phyloP scores from a whole-genome alignment of 37 sponge, comb jelly and placozoan species.

The Oopsacas minuta region DNA sequence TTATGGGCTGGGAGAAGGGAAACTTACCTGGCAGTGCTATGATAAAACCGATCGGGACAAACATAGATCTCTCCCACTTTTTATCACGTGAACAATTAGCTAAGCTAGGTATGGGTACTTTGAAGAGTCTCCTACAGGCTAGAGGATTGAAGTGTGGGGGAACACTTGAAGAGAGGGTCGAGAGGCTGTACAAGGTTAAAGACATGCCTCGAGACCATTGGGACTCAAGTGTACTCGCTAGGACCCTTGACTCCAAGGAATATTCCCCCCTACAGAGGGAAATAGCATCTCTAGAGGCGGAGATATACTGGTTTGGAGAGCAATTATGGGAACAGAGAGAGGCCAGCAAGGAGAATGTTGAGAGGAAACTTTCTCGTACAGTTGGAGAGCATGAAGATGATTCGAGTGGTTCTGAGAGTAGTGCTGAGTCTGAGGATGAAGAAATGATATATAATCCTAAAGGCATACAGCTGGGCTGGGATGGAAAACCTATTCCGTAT shows the following conservation, averaged over 20 bases:
- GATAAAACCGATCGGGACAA: conserved; percentile 68
- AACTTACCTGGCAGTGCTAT: conserved; percentile 71
- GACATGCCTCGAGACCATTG: conserved; percentile 30
- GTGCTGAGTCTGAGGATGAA: conserved; percentile 60
- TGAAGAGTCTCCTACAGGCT: conserved; percentile 88
- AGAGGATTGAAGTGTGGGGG: conserved; percentile 95
- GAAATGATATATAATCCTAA: conserved; percentile 87
- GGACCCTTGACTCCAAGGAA: conserved; percentile 20
- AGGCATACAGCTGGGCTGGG: conserved; percentile 98
- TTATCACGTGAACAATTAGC: conserved; percentile 75
- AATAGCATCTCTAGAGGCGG: conserved; percentile 68
- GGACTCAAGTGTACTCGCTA: neutral
- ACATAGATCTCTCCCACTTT: conserved; percentile 86
- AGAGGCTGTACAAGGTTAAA: conserved; percentile 71
- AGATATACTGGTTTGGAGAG: conserved; percentile 64
- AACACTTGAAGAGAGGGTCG: conserved; percentile 82
- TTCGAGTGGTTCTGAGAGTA: conserved; percentile 38
- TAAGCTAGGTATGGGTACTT: conserved; percentile 84
- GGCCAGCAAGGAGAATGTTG: conserved; percentile 87
- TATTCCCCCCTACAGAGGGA: conserved; percentile 43
- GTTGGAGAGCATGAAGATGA: conserved; percentile 80
- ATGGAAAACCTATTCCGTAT: conserved; percentile 99
- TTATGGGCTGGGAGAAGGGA: conserved; percentile 97
- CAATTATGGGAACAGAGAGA: conserved; percentile 80
- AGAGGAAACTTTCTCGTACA: conserved; percentile 80